These are phyloP conservation scores for Hydrocynus forskahlii DNA, from an alignment of 2,797 vertebrate genomes.

Conservation along the genomic window DNA sequence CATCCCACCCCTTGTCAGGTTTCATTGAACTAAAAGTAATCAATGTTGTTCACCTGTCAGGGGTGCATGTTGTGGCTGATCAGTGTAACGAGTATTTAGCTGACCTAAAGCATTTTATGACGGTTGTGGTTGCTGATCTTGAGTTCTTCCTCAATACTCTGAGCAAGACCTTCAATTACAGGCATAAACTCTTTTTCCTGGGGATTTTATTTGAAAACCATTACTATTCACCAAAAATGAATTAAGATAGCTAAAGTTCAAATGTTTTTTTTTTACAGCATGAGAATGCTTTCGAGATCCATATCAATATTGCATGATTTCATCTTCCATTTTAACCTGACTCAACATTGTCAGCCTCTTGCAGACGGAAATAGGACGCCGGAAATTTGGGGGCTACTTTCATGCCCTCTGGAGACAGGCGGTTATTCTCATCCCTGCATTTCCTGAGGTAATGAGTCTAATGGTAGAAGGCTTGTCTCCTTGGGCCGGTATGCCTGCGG, in stretches of 20 bases:
- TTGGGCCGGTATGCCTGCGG: not conserved
- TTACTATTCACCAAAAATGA: not conserved
- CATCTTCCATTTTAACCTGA: conserved; percentile 2
- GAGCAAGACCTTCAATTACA: conserved; percentile 11
- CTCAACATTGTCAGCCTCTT: conserved; percentile 8
- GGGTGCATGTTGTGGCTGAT: no score
- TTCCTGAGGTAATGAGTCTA: conserved; percentile 40
- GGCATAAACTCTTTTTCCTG: conserved; percentile 2
- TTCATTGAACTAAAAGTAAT: no score
- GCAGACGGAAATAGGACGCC: conserved; percentile 24
- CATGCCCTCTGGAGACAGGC: conserved; percentile 22
- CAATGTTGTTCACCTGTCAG: no score
- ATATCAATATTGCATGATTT: conserved; percentile 46
- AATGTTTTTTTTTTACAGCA: not conserved
- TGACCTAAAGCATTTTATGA: no score
- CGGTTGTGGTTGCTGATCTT: not conserved
- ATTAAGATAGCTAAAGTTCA: not conserved
- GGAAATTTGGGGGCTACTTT: conserved; percentile 59
- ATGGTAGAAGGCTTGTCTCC: conserved; percentile 26
- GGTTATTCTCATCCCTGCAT: conserved; percentile 39
- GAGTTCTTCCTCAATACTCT: conserved; percentile 16
- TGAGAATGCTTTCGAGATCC: conserved; percentile 25
- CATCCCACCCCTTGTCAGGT: no score
- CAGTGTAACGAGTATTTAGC: no score
- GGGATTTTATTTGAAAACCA: not conserved